Percentiles rank a stretch among this genome's conserved stretches.
Conservation (phyloP, 35 echinoderm and acorn worm species). For the Diadema setosum region DNA sequence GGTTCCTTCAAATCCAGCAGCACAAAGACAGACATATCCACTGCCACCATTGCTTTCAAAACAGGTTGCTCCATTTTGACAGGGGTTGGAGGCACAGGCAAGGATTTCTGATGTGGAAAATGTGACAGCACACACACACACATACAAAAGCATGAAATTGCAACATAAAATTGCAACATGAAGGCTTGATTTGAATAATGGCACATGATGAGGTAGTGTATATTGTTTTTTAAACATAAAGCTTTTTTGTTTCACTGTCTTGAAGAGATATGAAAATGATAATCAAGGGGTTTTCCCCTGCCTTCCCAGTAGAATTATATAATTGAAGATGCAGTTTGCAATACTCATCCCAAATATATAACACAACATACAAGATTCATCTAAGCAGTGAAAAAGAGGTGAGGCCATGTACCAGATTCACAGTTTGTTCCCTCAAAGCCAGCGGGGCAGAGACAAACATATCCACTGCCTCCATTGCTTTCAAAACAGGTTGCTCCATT, state of each 20-base stretch:
- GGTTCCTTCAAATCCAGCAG: slow-evolving; percentile 32
- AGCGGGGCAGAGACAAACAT: background rate
- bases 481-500: slow-evolving; percentile 7
- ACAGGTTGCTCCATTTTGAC: slow-evolving; percentile 38
- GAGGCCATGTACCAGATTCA: background rate
- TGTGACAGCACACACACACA: no score
- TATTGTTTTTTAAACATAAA: no score
- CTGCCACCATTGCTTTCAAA: background rate
- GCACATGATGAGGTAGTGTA: no score
- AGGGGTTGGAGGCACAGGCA: background rate
- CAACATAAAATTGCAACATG: no score
- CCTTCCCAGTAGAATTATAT: background rate
- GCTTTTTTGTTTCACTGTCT: no score
- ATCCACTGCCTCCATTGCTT: background rate
- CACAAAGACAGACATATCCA: slow-evolving; percentile 45
- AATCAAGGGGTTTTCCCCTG: no score
- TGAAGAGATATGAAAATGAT: no score
- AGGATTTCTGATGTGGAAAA: slow-evolving; percentile 5
- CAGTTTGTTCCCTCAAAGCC: background rate
- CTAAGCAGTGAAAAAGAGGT: background rate
- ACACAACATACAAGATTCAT: no score
- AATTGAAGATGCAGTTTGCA: background rate
- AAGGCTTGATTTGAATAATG: no score
- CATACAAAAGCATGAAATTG: no score
- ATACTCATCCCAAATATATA: background rate